Conservation (phyloP, 2,888 invertebrate genomes). For the Chesias legatella region DNA sequence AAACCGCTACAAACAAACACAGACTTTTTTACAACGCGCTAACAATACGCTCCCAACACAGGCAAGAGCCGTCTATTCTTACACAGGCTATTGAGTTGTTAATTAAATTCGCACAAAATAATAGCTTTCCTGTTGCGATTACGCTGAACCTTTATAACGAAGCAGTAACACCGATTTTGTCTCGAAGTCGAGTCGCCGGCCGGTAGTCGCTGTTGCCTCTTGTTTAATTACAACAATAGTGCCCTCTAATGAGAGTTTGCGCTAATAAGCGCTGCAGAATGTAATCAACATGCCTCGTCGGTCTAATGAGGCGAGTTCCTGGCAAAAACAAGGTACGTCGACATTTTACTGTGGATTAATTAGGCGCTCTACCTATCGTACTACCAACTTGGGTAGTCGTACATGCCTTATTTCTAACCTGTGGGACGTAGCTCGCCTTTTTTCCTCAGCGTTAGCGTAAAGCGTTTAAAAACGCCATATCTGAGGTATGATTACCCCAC, state of each 20-base stretch:
- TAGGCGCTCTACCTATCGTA: slow-evolving; percentile 64
- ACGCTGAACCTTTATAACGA: slow-evolving; percentile 37
- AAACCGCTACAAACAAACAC: slow-evolving; percentile 73
- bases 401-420: slow-evolving; percentile 56
- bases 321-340: slow-evolving; percentile 73
- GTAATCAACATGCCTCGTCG: slow-evolving; percentile 79
- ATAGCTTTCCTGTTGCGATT: slow-evolving; percentile 35
- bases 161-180: slow-evolving; percentile 49
- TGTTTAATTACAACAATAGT: slow-evolving; percentile 81
- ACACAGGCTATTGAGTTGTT: slow-evolving; percentile 72
- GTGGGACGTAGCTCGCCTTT: slow-evolving; percentile 40
- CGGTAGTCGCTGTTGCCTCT: slow-evolving; percentile 57
- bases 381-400: slow-evolving; percentile 52
- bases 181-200: slow-evolving; percentile 37
- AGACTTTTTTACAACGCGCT: slow-evolving; percentile 64
- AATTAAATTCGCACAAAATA: slow-evolving; percentile 74
- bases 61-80: slow-evolving; percentile 65
- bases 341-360: slow-evolving; percentile 78
- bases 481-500: background rate
- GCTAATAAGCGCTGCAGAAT: slow-evolving; percentile 79
- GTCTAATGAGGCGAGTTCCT: slow-evolving; percentile 78
- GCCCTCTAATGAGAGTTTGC: slow-evolving; percentile 79
- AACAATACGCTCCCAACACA: slow-evolving; percentile 76
- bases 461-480: slow-evolving; percentile 19
- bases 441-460: slow-evolving; percentile 55